Evolutionary conservation across 2,113 vertebrate species (phyloP).

Genomic region (Callocephalon fimbriatum): DNA sequence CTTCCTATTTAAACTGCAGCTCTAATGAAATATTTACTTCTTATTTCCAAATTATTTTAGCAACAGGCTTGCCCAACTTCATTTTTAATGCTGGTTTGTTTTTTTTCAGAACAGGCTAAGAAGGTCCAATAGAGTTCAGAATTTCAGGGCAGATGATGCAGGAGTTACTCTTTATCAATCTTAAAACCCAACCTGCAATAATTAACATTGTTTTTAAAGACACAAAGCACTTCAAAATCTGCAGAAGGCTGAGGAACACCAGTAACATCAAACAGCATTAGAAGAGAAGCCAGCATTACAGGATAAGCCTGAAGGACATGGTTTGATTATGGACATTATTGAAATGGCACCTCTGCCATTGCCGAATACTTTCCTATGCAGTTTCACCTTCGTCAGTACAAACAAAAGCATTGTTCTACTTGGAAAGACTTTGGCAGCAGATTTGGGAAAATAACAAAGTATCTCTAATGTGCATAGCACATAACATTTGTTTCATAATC

Average conservation of each 20-base stretch:
- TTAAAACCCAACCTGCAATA: background rate
- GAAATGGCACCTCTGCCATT: constrained; percentile 15
- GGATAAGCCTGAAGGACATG: background rate
- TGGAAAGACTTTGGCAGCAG: constrained; percentile 62
- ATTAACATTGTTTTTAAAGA: background rate
- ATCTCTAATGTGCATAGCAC: constrained; percentile 17
- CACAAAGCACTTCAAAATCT: background rate
- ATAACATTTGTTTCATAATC: constrained; percentile 35
- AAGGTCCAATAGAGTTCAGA: background rate
- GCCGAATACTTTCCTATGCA: background rate
- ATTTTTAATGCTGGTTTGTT: background rate
- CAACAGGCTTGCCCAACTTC: background rate
- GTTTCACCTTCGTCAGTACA: constrained; percentile 60
- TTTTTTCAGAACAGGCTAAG: background rate
- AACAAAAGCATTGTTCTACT: constrained; percentile 65
- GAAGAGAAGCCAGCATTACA: background rate
- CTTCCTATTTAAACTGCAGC: background rate
- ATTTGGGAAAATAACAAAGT: constrained; percentile 59
- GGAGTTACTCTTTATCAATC: background rate
- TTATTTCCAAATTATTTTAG: background rate
- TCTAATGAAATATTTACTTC: background rate
- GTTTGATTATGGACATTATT: background rate
- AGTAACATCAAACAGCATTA: background rate
- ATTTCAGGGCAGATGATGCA: background rate
- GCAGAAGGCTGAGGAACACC: background rate